Conservation (phyloP, 2,113 vertebrate species). For the Chiloscyllium plagiosum region DNA sequence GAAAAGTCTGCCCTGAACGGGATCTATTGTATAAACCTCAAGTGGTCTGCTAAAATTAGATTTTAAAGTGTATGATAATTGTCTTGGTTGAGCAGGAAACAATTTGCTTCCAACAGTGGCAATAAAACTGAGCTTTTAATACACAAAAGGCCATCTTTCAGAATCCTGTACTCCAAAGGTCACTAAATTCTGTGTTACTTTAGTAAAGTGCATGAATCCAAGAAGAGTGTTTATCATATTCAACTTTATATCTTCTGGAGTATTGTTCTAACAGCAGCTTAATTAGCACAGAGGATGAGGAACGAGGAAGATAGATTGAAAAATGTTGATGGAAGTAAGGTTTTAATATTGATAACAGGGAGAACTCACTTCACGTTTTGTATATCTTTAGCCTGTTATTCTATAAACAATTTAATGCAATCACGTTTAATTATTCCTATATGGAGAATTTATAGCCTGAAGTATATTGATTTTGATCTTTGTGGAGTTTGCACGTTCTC, state of each 20-base stretch:
- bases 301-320: background rate
- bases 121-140: background rate
- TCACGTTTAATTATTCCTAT: background rate
- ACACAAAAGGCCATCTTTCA: background rate
- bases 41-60: background rate
- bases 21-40: background rate
- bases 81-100: background rate
- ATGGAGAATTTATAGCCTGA: background rate
- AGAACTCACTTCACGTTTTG: background rate
- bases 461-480: background rate
- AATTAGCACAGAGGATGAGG: background rate
- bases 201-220: background rate
- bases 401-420: background rate
- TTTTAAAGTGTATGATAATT: background rate
- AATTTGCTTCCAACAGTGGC: background rate
- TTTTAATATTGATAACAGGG: background rate
- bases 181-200: background rate
- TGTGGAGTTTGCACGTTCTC: background rate
- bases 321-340: background rate
- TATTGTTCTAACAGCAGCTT: background rate
- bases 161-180: background rate
- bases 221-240: background rate
- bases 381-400: background rate
- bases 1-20: background rate
- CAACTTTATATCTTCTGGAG: background rate